Evolutionary conservation across 2,888 invertebrate species (phyloP).

Genomic region (Busseola fusca): DNA sequence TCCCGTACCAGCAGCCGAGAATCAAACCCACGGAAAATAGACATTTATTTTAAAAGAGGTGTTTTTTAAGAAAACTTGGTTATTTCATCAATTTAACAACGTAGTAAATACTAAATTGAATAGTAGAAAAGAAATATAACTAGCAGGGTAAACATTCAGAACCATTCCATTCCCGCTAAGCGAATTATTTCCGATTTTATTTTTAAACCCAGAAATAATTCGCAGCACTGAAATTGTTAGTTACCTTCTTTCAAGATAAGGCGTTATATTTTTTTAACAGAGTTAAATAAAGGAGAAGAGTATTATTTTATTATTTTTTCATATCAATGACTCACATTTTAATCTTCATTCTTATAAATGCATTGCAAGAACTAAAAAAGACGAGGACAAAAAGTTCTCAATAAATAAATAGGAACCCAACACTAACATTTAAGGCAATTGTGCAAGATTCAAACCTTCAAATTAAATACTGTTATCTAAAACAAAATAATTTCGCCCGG

Average conservation of each 20-base stretch:
- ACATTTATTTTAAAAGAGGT: background rate
- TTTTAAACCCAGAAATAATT: too few species aligned
- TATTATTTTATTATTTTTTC: too few species aligned
- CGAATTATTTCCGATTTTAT: background rate
- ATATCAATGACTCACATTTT: background rate
- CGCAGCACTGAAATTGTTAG: background rate
- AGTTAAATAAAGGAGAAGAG: too few species aligned
- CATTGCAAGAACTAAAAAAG: background rate
- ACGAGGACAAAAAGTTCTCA: background rate
- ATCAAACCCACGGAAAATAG: background rate
- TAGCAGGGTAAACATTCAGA: background rate
- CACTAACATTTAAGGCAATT: background rate
- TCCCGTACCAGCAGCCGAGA: too few species aligned
- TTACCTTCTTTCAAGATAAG: constrained; percentile 9
- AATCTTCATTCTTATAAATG: background rate
- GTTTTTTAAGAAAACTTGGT: background rate
- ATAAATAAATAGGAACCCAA: background rate
- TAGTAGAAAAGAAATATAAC: background rate
- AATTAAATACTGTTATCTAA: constrained; percentile 24
- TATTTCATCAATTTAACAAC: background rate
- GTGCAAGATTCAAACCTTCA: background rate
- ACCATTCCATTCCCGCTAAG: too few species aligned
- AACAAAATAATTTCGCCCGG: constrained; percentile 20
- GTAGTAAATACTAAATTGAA: background rate
- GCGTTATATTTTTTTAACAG: background rate